Base-by-base conservation (phyloP, 2,888 invertebrate genomes). In the Acleris sparsana region DNA sequence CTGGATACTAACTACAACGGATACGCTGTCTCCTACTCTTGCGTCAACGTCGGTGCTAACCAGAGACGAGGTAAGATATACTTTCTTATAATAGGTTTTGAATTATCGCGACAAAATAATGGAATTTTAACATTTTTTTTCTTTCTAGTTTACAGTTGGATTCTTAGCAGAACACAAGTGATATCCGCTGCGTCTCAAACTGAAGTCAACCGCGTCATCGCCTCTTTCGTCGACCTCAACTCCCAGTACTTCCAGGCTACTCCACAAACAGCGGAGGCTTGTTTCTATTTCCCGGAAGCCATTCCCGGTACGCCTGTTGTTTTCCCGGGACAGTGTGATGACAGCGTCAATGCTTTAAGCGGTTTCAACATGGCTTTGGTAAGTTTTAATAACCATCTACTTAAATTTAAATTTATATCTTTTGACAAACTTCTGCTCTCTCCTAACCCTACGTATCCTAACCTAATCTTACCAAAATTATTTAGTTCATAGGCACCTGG, bases 401-500 rank as follows among this genome's bases (percentile, higher is more conserved):
- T 43, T 1, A 5, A 25, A 25, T 25, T 25, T 0, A 25, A 5
- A 25, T 25, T 5, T 25, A 0, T 5, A 5, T 25, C 5, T 25
- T 25, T 25, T 5, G 5, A 5, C n/a, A n/a, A 5, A 25, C 25
- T 25, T 25, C 25, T 25, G 1, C 2, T 25, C 5, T 25, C 25
- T 25, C 5, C 25, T 5, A 25, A 25, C 5, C 2, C 25, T 5
- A 25, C 25, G 2, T 25, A 1, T 5, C 13, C 11, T 43, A 1
- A 25, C 13, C 11, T 43, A 43, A 43, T 5, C 43, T 22, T 22
- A 2, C 3, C 16, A 13, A 43, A 43, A 16, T n/a, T n/a, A 5
- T 78, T 53, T 79, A 93, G 93, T 93, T 91, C 74, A 71, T 89
- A 67, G 94, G 94, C 25, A 89, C 88, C 75, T 94, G 94, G 94